phyloP scores from a whole-genome alignment of 2,888 invertebrate genomes.

The Ceraclea dissimilis region DNA sequence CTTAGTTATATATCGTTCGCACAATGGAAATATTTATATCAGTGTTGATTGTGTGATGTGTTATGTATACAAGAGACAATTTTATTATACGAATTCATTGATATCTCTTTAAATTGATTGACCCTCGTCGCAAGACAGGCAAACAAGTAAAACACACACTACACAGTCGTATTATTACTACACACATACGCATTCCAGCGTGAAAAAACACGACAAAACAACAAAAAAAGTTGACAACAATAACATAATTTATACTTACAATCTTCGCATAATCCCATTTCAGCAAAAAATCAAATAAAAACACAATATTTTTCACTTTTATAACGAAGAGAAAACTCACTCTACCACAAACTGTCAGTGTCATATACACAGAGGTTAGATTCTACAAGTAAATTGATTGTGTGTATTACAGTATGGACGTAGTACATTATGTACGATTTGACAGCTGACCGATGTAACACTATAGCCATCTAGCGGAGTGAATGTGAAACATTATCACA shows the following conservation, averaged over 20 bases:
- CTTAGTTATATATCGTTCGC: no score
- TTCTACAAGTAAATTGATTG: constrained; percentile 12
- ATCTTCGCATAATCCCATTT: constrained; percentile 19
- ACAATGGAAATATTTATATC: no score
- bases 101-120: constrained; percentile 8
- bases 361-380: constrained; percentile 16
- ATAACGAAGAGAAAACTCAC: constrained; percentile 8
- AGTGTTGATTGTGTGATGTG: no score
- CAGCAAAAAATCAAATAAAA: constrained; percentile 5
- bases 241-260: constrained; percentile 10
- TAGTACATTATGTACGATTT: no score
- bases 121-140: constrained; percentile 15
- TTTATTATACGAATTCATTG: neutral
- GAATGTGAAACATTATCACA: constrained; percentile 4
- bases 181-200: neutral
- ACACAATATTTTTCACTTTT: constrained; percentile 12
- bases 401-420: no score
- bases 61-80: no score
- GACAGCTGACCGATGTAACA: constrained; percentile 15
- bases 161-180: neutral
- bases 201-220: neutral
- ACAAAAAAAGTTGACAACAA: neutral
- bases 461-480: constrained; percentile 12
- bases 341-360: constrained; percentile 1
- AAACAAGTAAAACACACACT: neutral